Conservation (phyloP, 2,797 vertebrate species). For the Crenuchus spilurus region DNA sequence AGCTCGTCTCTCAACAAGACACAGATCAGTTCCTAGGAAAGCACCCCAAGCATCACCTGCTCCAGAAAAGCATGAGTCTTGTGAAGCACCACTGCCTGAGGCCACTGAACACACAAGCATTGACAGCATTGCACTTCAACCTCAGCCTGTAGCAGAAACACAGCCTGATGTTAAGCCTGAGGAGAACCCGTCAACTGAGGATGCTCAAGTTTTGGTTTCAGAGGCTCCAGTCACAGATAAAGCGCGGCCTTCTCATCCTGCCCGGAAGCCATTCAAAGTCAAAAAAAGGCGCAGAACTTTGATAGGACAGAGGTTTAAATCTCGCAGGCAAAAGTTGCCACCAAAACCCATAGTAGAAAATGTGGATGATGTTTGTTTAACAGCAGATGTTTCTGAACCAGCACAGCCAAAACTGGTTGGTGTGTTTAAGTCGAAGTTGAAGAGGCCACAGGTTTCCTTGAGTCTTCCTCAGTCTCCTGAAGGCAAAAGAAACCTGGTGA, state of each 20-base stretch:
- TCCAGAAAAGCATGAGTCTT: constrained; percentile 33
- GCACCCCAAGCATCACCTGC: not conserved
- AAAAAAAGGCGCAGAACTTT: constrained; percentile 76
- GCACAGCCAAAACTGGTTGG: constrained; percentile 68
- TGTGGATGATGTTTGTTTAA: constrained; percentile 49
- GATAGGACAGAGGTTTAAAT: constrained; percentile 76
- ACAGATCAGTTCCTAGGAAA: constrained; percentile 59
- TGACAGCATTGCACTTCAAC: constrained; percentile 55
- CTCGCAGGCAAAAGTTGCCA: constrained; percentile 62
- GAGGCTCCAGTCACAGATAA: constrained; percentile 61
- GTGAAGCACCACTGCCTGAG: constrained; percentile 62
- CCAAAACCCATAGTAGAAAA: constrained; percentile 56
- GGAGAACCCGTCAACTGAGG: constrained; percentile 67
- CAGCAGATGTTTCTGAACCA: constrained; percentile 42
- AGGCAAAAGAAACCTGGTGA: constrained; percentile 72
- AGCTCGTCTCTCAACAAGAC: constrained; percentile 63
- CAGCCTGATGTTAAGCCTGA: constrained; percentile 67
- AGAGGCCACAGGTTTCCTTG: constrained; percentile 61
- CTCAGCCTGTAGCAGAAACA: constrained; percentile 26
- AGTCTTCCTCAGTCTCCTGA: constrained; percentile 69
- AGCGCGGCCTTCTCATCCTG: constrained; percentile 24
- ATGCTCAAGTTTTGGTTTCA: constrained; percentile 57
- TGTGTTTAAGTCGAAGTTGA: constrained; percentile 74
- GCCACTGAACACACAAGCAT: constrained; percentile 45
- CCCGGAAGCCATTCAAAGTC: constrained; percentile 58